phyloP scores from a whole-genome alignment of 2,113 vertebrate species.

The Myocastor coypus region DNA sequence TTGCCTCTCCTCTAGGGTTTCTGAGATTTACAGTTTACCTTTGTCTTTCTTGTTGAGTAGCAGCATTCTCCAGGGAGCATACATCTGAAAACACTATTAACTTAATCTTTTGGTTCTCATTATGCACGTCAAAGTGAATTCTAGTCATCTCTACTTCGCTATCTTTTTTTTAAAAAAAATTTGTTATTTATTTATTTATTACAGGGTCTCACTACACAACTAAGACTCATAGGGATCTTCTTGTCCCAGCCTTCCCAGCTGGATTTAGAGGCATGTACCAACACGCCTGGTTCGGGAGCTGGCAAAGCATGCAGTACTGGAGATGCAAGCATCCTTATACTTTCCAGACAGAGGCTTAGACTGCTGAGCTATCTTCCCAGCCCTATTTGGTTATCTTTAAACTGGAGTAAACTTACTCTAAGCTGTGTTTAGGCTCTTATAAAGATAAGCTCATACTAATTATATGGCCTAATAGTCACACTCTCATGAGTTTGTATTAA shows the following conservation, averaged over 20 bases:
- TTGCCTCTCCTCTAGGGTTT: fast-evolving
- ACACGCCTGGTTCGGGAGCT: no score
- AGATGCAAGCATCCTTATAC: no score
- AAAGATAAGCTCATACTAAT: neutral
- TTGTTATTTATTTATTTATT: no score
- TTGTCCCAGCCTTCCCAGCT: no score
- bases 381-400: neutral
- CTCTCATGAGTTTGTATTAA: neutral
- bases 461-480: neutral
- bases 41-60: neutral
- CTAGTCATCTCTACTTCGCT: neutral
- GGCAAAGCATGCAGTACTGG: no score
- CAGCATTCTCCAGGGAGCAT: no score
- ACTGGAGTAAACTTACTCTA: neutral
- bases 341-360: no score
- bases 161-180: no score
- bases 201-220: no score
- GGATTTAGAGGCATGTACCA: no score
- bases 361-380: no score
- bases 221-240: no score
- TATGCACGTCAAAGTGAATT: neutral
- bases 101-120: neutral
- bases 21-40: neutral
- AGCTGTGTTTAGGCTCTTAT: neutral
- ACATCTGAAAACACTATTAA: neutral